phyloP scores from a whole-genome alignment of 1,140 invertebrate species.

The Plutomurus gul region DNA sequence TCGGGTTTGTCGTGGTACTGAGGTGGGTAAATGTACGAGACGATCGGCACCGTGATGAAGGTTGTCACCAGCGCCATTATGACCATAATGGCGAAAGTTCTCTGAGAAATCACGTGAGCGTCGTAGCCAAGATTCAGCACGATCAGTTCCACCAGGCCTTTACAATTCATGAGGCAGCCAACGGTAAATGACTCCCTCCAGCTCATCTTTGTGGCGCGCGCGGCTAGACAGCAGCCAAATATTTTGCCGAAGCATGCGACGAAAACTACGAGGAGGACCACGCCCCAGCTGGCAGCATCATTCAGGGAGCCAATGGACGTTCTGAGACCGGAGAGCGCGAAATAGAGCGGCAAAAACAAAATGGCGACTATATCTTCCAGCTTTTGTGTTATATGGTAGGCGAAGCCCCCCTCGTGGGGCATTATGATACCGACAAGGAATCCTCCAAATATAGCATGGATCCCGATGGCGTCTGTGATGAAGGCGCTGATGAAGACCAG shows the following conservation, averaged over 20 bases:
- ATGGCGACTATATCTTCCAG: conserved; percentile 45
- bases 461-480: conserved; percentile 53
- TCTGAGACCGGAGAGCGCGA: conserved; percentile 40
- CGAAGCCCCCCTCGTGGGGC: conserved; percentile 48
- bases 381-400: conserved; percentile 41
- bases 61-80: conserved; percentile 49
- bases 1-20: conserved; percentile 26
- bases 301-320: conserved; percentile 42
- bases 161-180: conserved; percentile 45
- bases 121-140: conserved; percentile 48
- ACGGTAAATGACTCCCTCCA: conserved; percentile 43
- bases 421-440: conserved; percentile 52
- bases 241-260: conserved; percentile 48
- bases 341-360: conserved; percentile 46
- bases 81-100: conserved; percentile 49
- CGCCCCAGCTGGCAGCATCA: conserved; percentile 32
- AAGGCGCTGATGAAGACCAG: conserved; percentile 51
- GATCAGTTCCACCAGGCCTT: conserved; percentile 46
- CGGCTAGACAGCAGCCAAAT: conserved; percentile 39
- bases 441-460: conserved; percentile 54
- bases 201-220: conserved; percentile 31
- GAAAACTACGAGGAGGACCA: conserved; percentile 39
- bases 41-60: conserved; percentile 39
- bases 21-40: conserved; percentile 32
- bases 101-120: conserved; percentile 36